Evolutionary conservation across 2,888 invertebrate genomes (phyloP), one percentile per base, ranked within the genome.

Genomic region (Tyria jacobaeae): DNA sequence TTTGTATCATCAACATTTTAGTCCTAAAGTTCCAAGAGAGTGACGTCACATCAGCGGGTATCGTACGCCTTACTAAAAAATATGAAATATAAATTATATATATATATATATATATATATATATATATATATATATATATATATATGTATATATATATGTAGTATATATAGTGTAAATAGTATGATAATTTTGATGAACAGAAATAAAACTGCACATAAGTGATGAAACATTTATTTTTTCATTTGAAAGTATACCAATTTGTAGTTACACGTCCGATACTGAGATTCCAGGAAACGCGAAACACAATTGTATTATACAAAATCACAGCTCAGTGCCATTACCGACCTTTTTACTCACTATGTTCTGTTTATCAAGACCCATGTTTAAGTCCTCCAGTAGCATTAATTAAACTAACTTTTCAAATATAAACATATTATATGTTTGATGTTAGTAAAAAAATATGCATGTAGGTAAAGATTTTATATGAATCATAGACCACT

Each of bases 181-280:
- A 37, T 41, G 21, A 12, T 37, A 35, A 1, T 24, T 10, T 3
- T 5, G n/a, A 25, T 15, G 10, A 12, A 17, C 37, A 44, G 53
- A 75, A 85, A 84, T 72, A 75, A 84, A 81, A 82, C 71, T 59
- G 62, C 66, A 64, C 41, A 56, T 68, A 87, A 91, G 88, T 92
- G 94, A 92, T 92, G 92, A 92, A 92, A 94, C 94, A 93, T 94
- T 94, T 94, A 93, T 84, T 93, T 90, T 89, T 91, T 88, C 94
- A 92, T 93, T 94, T 92, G 94, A 94, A 92, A 92, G 90, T 91
- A 91, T 93, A 91, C 89, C 92, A 92, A 91, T 89, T 90, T 92
- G 89, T 89, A 90, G 84, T 92, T 87, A 91, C 89, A 90, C 90
- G 88, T 89, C 82, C 88, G 88, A 90, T 92, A 90, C 85, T 91